Percentiles rank a stretch among this genome's conserved stretches.
Conservation (phyloP, 2,797 vertebrate species). For the Otolemur crassicaudatus region DNA sequence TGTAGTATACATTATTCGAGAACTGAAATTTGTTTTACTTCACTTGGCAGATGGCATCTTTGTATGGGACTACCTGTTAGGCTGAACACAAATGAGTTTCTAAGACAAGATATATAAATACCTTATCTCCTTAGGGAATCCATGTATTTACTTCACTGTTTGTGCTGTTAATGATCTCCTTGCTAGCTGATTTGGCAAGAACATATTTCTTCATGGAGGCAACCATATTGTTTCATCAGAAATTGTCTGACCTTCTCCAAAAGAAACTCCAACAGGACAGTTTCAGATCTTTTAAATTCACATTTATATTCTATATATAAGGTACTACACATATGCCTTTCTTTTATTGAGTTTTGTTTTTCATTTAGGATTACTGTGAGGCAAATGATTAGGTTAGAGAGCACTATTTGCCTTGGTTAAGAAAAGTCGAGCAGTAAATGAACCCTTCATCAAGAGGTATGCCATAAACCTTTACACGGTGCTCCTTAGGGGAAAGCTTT, state of each 20-base stretch:
- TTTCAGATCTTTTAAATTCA: constrained; percentile 58
- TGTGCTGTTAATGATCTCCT: constrained; percentile 51
- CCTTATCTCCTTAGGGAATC: constrained; percentile 59
- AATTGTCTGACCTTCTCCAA: constrained; percentile 59
- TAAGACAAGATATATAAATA: constrained; percentile 72
- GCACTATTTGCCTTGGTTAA: too few species aligned
- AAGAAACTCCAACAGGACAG: constrained; percentile 41
- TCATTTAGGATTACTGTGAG: too few species aligned
- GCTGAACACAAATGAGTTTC: constrained; percentile 62
- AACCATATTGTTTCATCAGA: constrained; percentile 51
- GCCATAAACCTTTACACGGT: too few species aligned
- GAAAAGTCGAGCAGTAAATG: too few species aligned
- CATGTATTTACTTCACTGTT: neutral
- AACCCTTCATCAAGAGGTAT: too few species aligned
- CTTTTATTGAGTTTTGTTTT: constrained; percentile 10
- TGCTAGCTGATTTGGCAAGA: constrained; percentile 31
- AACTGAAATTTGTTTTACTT: constrained; percentile 70
- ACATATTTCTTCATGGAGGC: constrained; percentile 39
- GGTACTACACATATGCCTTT: constrained; percentile 3
- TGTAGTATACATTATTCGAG: constrained; percentile 51
- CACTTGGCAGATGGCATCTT: constrained; percentile 79
- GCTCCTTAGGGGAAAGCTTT: too few species aligned
- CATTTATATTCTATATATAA: constrained; percentile 54
- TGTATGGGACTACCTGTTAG: constrained; percentile 71
- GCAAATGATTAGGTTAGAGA: too few species aligned